phyloP scores from a whole-genome alignment of 2,113 vertebrate species.

The Danio rerio region DNA sequence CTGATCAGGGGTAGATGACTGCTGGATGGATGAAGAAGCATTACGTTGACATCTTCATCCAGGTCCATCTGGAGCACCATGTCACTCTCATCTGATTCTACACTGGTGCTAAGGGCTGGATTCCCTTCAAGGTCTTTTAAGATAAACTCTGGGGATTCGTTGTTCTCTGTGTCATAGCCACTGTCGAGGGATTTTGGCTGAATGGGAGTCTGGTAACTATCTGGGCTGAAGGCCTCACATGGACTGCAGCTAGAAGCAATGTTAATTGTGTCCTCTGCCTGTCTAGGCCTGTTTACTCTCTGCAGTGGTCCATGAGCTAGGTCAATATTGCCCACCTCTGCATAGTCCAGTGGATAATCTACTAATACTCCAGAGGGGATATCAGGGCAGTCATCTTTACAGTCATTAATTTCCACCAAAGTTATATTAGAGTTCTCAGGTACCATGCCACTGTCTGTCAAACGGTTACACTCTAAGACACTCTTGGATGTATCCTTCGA shows the following conservation, averaged over 20 bases:
- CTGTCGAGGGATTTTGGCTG: slow-evolving; percentile 91
- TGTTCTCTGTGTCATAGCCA: slow-evolving; percentile 96
- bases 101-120: slow-evolving; percentile 54
- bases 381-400: slow-evolving; percentile 78
- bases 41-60: slow-evolving; percentile 55
- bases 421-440: slow-evolving; percentile 72
- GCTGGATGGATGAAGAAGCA: slow-evolving; percentile 61
- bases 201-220: slow-evolving; percentile 70
- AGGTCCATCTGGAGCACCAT: slow-evolving; percentile 74
- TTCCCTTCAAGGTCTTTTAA: slow-evolving; percentile 83
- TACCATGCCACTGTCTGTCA: slow-evolving; percentile 56
- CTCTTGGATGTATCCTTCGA: slow-evolving; percentile 42
- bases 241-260: slow-evolving; percentile 81
- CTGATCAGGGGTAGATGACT: slow-evolving; percentile 73
- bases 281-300: slow-evolving; percentile 78
- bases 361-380: slow-evolving; percentile 82
- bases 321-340: slow-evolving; percentile 71
- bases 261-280: slow-evolving; percentile 80
- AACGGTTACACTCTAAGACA: slow-evolving; percentile 59
- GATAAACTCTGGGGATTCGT: slow-evolving; percentile 92
- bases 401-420: slow-evolving; percentile 74
- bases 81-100: slow-evolving; percentile 65
- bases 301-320: slow-evolving; percentile 75
- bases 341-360: slow-evolving; percentile 79
- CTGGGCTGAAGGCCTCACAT: slow-evolving; percentile 81